Conservation (phyloP, 2,888 invertebrate species). For the Hoplodrina blanda region DNA sequence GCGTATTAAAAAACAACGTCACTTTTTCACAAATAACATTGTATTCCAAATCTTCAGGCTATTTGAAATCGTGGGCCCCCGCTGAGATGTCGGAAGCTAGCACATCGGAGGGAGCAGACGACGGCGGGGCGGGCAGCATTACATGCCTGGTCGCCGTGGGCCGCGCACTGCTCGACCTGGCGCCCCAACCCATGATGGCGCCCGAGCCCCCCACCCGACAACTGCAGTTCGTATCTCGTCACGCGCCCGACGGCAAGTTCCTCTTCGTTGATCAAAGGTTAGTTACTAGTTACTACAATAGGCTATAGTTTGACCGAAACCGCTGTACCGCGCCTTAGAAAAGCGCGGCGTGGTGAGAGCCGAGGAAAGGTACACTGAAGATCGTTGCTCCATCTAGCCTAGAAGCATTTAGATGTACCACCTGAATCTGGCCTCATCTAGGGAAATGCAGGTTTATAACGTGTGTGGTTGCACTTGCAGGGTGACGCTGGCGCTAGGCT, state of each 20-base stretch:
- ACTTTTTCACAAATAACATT: background rate
- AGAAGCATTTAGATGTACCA: too few relatives aligned
- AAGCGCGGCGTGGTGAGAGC: too few relatives aligned
- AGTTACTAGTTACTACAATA: constrained; percentile 37
- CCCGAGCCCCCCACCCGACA: constrained; percentile 85
- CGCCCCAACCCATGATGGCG: constrained; percentile 68
- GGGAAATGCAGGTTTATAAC: background rate
- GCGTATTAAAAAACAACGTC: too few relatives aligned
- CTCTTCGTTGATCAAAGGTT: constrained; percentile 97
- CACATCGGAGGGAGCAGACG: constrained; percentile 91
- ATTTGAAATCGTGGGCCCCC: constrained; percentile 97
- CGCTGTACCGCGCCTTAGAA: too few relatives aligned
- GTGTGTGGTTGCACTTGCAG: constrained; percentile 88
- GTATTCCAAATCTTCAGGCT: constrained; percentile 85
- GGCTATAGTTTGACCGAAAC: too few relatives aligned
- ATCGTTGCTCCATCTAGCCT: too few relatives aligned
- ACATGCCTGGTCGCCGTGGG: constrained; percentile 97
- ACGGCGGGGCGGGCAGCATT: constrained; percentile 91
- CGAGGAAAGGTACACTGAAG: too few relatives aligned
- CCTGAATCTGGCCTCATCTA: too few relatives aligned
- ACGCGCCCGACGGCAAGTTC: constrained; percentile 97
- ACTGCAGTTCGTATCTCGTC: constrained; percentile 95
- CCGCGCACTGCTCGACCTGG: constrained; percentile 92
- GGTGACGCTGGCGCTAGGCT: constrained; percentile 96
- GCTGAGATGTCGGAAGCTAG: constrained; percentile 93